A percentile compares a stretch with the other conserved stretches of the same genome.
phyloP scores from a whole-genome alignment of 2,888 invertebrate species.

The Diploptera punctata region DNA sequence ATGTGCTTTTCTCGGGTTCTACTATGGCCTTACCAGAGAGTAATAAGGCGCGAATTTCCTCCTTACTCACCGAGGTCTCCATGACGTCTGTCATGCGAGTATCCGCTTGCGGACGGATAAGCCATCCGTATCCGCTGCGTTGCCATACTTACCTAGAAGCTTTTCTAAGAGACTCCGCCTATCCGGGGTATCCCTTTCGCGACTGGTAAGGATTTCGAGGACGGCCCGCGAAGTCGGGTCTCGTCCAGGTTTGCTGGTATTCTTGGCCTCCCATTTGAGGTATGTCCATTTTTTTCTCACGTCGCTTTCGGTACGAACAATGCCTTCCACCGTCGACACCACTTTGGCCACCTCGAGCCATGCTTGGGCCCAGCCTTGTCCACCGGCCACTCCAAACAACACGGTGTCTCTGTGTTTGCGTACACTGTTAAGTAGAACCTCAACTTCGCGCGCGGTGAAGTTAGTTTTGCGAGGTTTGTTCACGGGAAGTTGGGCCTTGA shows the following conservation, averaged over 20 bases:
- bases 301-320: conserved; percentile 47
- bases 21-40: background rate
- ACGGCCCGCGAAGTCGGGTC: conserved; percentile 48
- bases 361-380: conserved; percentile 48
- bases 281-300: conserved; percentile 50
- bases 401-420: conserved; percentile 47
- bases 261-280: conserved; percentile 50
- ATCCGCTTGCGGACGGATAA: background rate
- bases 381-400: conserved; percentile 49
- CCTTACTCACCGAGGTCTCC: background rate
- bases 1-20: background rate
- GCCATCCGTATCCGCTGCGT: background rate
- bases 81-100: background rate
- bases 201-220: conserved; percentile 46
- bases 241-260: conserved; percentile 48
- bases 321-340: conserved; percentile 47
- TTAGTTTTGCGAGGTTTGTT: conserved; percentile 48
- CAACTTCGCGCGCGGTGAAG: conserved; percentile 48
- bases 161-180: background rate
- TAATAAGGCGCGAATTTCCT: background rate
- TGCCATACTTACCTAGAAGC: conserved; percentile 12
- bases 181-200: background rate
- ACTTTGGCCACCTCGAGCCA: conserved; percentile 48
- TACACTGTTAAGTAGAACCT: conserved; percentile 47
- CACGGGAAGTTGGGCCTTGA: background rate